A percentile compares a stretch with the other conserved stretches of the same genome.
Conservation (phyloP, 2,113 vertebrate genomes). For the Cyphomyrus plagiostoma region DNA sequence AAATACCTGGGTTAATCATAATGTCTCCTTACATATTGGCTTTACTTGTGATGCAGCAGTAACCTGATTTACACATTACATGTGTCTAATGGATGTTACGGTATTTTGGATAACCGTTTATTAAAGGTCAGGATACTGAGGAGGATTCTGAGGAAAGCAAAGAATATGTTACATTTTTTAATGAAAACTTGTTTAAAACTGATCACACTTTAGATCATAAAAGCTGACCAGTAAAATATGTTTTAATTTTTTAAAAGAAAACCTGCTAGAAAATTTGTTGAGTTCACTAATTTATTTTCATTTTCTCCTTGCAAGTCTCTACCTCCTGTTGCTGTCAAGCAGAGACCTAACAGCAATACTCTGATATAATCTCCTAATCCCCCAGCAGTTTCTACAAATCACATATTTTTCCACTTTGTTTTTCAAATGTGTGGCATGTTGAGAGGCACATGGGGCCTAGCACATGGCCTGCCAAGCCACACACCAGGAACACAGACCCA, state of each 20-base stretch:
- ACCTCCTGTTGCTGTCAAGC: background rate
- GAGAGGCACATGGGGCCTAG: background rate
- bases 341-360: conserved; percentile 15
- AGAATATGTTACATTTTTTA: background rate
- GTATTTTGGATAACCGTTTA: background rate
- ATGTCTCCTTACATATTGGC: background rate
- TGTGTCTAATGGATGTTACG: background rate
- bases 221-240: background rate
- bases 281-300: background rate
- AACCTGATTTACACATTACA: background rate
- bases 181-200: background rate
- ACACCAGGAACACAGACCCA: background rate
- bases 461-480: background rate
- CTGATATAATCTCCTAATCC: conserved; percentile 17
- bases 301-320: conserved; percentile 1
- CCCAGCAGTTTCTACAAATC: background rate
- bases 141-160: background rate
- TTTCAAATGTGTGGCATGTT: conserved; percentile 6
- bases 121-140: background rate
- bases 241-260: background rate
- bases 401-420: background rate
- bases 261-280: background rate
- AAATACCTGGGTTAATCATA: background rate
- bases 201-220: background rate
- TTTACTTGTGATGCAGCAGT: background rate